Percentiles rank a stretch among this genome's conserved stretches.
Evolutionary conservation across 2,113 vertebrate genomes (phyloP).

Genomic region (human): GRCh38 chr2:118632501-118633000

Average conservation of each 20-base stretch:
- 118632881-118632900: not conserved
- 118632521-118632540: not conserved
- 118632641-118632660: conserved; percentile 64
- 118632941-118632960: not conserved
- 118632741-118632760: conserved; percentile 27
- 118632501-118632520: not conserved
- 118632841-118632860: not conserved
- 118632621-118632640: not conserved
- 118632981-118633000: not conserved
- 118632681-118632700: conserved; percentile 22
- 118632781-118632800: not conserved
- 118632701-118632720: conserved; percentile 47
- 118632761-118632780: conserved; percentile 34
- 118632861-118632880: not conserved
- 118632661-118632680: conserved; percentile 13
- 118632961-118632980: not conserved
- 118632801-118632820: conserved; percentile 18
- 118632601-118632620: conserved; percentile 57
- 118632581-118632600: conserved; percentile 3
- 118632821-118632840: not conserved
- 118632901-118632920: not conserved
- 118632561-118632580: conserved; percentile 41
- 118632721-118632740: not conserved
- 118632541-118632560: not conserved
- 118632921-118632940: not conserved